Percentiles rank a stretch among this genome's conserved stretches.
Evolutionary conservation across 2,113 vertebrate genomes (phyloP).

Genomic region (Gadus chalcogrammus): DNA sequence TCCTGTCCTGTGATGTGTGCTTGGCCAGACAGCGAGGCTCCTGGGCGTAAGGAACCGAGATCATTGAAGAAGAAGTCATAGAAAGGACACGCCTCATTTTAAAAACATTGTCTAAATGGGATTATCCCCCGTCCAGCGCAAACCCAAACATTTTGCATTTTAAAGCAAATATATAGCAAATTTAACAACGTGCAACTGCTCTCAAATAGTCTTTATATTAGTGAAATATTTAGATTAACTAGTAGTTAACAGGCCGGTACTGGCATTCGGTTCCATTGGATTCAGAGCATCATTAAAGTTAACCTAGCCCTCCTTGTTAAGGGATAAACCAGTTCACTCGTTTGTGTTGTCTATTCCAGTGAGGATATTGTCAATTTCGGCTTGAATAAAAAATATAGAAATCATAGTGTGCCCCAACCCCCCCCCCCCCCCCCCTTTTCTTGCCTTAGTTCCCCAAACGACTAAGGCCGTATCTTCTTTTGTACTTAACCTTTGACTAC

Average conservation of each 20-base stretch:
- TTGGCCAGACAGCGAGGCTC: conserved; percentile 70
- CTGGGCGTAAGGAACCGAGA: conserved; percentile 66
- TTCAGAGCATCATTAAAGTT: no score
- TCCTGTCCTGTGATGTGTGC: conserved; percentile 65
- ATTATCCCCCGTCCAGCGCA: conserved; percentile 20
- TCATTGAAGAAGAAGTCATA: conserved; percentile 64
- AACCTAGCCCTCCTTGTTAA: not conserved
- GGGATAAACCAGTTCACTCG: not conserved
- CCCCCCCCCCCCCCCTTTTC: not conserved
- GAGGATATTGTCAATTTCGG: not conserved
- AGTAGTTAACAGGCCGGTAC: no score
- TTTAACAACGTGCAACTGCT: no score
- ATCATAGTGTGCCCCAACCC: not conserved
- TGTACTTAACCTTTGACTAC: not conserved
- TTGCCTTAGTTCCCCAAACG: not conserved
- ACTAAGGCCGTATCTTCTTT: conserved; percentile 4
- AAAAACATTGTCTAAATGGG: conserved; percentile 53
- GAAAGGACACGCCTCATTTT: conserved; percentile 64
- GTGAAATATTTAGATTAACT: no score
- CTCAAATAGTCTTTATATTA: no score
- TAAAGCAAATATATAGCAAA: no score
- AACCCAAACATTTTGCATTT: no score
- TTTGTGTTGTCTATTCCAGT: not conserved
- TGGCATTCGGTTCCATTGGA: no score
- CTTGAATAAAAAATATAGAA: not conserved